Percentiles rank a stretch among this genome's conserved stretches.
Conservation (phyloP, 2,888 invertebrate species). For the Synanthedon formicaeformis region DNA sequence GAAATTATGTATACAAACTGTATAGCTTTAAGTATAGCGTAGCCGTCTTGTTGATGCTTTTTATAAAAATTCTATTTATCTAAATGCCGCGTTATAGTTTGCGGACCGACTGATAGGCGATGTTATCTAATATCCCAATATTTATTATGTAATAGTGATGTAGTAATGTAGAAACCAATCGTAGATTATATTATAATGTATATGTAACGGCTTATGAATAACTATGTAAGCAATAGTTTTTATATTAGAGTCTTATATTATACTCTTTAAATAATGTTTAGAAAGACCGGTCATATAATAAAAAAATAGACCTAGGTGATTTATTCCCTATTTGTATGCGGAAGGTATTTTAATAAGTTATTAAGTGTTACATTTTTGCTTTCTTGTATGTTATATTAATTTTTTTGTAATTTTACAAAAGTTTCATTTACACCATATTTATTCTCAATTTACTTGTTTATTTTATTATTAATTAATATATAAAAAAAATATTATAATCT, state of each 20-base stretch:
- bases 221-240: constrained; percentile 55
- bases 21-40: constrained; percentile 66
- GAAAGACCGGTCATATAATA: constrained; percentile 23
- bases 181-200: constrained; percentile 18
- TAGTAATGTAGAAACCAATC: constrained; percentile 33
- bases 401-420: not conserved
- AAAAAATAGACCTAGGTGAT: constrained; percentile 10
- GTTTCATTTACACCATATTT: constrained; percentile 1
- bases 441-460: constrained; percentile 3
- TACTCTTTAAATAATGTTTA: constrained; percentile 22
- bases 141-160: constrained; percentile 48
- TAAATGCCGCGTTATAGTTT: constrained; percentile 48
- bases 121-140: constrained; percentile 61
- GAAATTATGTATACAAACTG: constrained; percentile 66
- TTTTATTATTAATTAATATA: constrained; percentile 4
- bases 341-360: too few species aligned
- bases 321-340: too few species aligned
- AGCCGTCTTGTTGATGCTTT: constrained; percentile 69
- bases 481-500: not conserved
- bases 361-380: too few species aligned
- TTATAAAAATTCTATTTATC: constrained; percentile 66
- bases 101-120: constrained; percentile 64
- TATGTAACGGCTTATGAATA: constrained; percentile 51
- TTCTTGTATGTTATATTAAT: too few species aligned
- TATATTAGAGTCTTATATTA: constrained; percentile 53